phyloP scores from a whole-genome alignment of 2,888 invertebrate genomes.

The Herminia tarsipennalis region DNA sequence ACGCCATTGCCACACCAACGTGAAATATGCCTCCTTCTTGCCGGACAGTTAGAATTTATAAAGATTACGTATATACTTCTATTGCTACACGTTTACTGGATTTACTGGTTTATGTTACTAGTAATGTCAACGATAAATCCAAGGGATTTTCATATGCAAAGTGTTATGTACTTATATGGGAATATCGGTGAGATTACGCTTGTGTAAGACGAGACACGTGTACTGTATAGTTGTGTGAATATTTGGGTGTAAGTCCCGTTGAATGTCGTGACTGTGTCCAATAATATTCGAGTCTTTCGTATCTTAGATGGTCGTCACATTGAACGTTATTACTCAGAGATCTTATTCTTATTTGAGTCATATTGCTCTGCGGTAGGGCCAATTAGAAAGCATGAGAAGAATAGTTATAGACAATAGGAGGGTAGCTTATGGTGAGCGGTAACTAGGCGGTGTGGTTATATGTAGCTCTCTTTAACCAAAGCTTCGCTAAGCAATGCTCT shows the following conservation, averaged over 20 bases:
- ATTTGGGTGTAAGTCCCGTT: conserved; percentile 4
- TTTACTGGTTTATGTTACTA: conserved; percentile 26
- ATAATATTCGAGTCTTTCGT: neutral
- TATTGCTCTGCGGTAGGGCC: too few species aligned
- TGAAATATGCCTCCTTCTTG: conserved; percentile 63
- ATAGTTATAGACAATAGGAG: too few species aligned
- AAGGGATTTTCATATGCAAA: conserved; percentile 31
- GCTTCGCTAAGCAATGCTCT: too few species aligned
- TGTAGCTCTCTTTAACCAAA: too few species aligned
- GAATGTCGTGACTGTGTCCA: neutral
- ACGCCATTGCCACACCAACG: conserved; percentile 66
- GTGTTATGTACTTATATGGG: conserved; percentile 10
- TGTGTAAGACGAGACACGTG: conserved; percentile 4
- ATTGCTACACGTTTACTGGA: conserved; percentile 19
- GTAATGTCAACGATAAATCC: conserved; percentile 38
- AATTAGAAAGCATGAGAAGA: too few species aligned
- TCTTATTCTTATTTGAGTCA: too few species aligned
- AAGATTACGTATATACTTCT: conserved; percentile 32
- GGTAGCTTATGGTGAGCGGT: too few species aligned
- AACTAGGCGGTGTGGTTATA: too few species aligned
- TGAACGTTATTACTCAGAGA: too few species aligned
- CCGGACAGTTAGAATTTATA: conserved; percentile 37
- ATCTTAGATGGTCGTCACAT: neutral
- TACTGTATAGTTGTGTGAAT: neutral
- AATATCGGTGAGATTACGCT: conserved; percentile 1